Base-by-base conservation (phyloP, 1,140 invertebrate genomes). In the Ceratosolen fusciceps region DNA sequence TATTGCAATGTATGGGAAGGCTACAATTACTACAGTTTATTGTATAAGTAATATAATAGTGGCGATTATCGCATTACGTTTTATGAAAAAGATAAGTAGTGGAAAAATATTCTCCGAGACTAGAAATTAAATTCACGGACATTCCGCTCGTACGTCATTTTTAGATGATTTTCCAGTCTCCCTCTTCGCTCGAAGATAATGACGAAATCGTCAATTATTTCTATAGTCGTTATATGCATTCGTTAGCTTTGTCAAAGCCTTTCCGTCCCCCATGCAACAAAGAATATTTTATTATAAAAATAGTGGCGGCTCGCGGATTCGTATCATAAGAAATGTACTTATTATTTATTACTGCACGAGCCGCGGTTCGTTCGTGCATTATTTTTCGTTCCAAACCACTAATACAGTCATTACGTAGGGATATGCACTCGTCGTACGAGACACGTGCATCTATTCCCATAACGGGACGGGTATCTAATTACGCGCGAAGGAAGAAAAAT, bases 391-490 rank as follows among this genome's bases (percentile, higher is more conserved):
- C 34, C 49, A 39, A 60, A 54, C 24, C 58, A 60, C 58, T 78
- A 54, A 78, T 78, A 73, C 56, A 78, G 68, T 43, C 65, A 78
- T 78, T 73, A 72, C 65, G n/a, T 21, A 72, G 9, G 19, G 54
- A 78, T 74, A 39, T 54, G 47, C 65, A 24, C n/a, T 67, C 9
- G 24, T 67, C 9, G 24, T 52, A 29, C 2, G 29, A 49, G 26
- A 71, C 60, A 71, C 43, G 54, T 79, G 68, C 81, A 82, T 80
- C 58, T 79, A 82, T 79, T 82, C 80, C 80, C 81, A 82, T 68
- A 81, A 80, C 54, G 65, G 79, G 47, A 79, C 74, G 74, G n/a
- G n/a, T 81, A 80, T 82, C 77, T 81, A 82, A 56, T 75, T 65
- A 80, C 73, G 77, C 19, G 26, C 16, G 16, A 39, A 29, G 37